Base-by-base conservation (phyloP, 2,888 invertebrate species). In the Dolomedes plantarius region DNA sequence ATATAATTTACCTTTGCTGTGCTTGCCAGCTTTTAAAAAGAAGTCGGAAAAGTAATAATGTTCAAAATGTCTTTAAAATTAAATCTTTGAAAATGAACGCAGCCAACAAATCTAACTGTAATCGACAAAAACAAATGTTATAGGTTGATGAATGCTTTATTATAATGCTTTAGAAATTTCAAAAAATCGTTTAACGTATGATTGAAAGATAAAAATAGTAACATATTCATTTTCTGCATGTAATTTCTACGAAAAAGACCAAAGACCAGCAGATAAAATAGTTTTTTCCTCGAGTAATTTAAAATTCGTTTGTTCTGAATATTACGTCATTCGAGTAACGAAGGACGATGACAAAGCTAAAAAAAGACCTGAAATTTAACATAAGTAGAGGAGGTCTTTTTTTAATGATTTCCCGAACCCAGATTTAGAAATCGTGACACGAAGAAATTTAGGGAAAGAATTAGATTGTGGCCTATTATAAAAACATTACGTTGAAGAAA, bases 391-490 rank as follows among this genome's bases (percentile, higher is more conserved):
- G 68, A 23, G 32, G 23, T 27, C n/a, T n/a, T 50, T 62, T 74
- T 81, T 74, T 69, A 75, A 82, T 75, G 81, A 69, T 67, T 82
- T 82, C 19, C 36, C 41, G 56, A 82, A 82, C 41, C 79, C 11
- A 72, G 41, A 82, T 82, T 41, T 27, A 19, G 32, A 39, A 62
- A 69, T 82, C 75, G 75, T 75, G 75, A 75, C 41, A 75, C 31
- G 16, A 29, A 19, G 16, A 29, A 82, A 81, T 75, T 82, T 82
- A 69, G 69, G n/a, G 32, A 32, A 81, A 69, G 29, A 72, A 72
- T 50, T 46, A 50, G 23, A 31, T 19, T 16, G 29, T 74, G 3
- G 56, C 41, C 19, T 50, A 68, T 68, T 74, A 64, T n/a, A 56
- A 67, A 68, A 56, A 39, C 78, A 79, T 79, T 71, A 72, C 65